phyloP scores from a whole-genome alignment of 2,797 vertebrate genomes.

The Bradypodion ventrale region DNA sequence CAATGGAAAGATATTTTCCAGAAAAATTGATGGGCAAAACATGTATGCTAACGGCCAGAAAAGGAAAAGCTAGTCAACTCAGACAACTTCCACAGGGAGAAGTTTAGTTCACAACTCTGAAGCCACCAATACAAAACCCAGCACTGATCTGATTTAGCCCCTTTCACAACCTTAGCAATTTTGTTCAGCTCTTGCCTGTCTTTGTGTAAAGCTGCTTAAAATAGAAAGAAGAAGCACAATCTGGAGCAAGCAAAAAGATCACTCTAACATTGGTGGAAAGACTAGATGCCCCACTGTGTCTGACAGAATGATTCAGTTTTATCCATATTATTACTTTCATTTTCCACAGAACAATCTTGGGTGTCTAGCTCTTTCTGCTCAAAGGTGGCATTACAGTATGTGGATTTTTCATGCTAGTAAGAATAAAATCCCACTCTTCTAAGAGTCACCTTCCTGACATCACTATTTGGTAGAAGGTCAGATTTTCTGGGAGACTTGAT shows the following conservation, averaged over 20 bases:
- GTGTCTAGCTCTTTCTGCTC: background rate
- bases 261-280: background rate
- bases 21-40: no score
- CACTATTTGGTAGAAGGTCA: background rate
- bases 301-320: conserved; percentile 18
- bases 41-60: no score
- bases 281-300: background rate
- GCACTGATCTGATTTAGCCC: background rate
- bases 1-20: no score
- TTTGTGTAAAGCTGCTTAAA: background rate
- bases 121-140: background rate
- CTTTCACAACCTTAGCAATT: background rate
- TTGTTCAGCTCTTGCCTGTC: background rate
- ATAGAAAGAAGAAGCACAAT: background rate
- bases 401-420: background rate
- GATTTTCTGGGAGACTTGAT: background rate
- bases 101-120: no score
- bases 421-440: background rate
- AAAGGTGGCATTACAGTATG: background rate
- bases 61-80: background rate
- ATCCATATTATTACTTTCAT: conserved; percentile 21
- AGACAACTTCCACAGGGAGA: no score
- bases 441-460: conserved; percentile 11
- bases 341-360: conserved; percentile 9
- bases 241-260: background rate